Conservation (phyloP, 1,140 invertebrate genomes). For the Drosophila saltans region DNA sequence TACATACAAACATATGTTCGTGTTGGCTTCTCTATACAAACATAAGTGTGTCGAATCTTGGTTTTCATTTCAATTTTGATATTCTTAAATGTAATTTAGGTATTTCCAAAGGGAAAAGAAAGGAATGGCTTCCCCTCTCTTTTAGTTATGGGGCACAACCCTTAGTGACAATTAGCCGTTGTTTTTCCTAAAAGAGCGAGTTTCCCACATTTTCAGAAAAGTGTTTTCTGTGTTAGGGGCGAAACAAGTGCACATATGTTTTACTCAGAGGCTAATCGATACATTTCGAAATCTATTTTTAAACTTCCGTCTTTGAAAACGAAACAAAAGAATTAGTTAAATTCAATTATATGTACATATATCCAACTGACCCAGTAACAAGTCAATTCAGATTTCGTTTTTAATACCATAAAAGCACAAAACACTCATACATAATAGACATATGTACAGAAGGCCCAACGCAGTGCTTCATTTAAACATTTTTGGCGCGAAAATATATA, state of each 20-base stretch:
- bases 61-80: slow-evolving; percentile 31
- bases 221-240: slow-evolving; percentile 16
- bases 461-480: slow-evolving; percentile 6
- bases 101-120: background rate
- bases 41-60: slow-evolving; percentile 47
- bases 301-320: slow-evolving; percentile 44
- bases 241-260: slow-evolving; percentile 50
- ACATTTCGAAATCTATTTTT: slow-evolving; percentile 55
- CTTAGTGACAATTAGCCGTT: slow-evolving; percentile 59
- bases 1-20: too few relatives aligned
- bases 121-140: too few relatives aligned
- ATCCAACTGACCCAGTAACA: slow-evolving; percentile 38
- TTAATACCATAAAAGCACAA: too few relatives aligned
- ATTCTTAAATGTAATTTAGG: slow-evolving; percentile 61
- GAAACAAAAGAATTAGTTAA: slow-evolving; percentile 29
- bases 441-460: slow-evolving; percentile 20
- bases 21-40: background rate
- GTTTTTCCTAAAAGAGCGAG: background rate
- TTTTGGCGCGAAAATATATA: slow-evolving; percentile 24
- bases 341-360: slow-evolving; percentile 8
- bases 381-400: background rate
- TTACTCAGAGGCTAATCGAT: slow-evolving; percentile 55
- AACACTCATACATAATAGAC: too few relatives aligned
- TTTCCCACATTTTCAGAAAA: slow-evolving; percentile 49
- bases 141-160: slow-evolving; percentile 25